phyloP scores from a whole-genome alignment of 2,797 vertebrate species.

The Pangasius larnaudii region DNA sequence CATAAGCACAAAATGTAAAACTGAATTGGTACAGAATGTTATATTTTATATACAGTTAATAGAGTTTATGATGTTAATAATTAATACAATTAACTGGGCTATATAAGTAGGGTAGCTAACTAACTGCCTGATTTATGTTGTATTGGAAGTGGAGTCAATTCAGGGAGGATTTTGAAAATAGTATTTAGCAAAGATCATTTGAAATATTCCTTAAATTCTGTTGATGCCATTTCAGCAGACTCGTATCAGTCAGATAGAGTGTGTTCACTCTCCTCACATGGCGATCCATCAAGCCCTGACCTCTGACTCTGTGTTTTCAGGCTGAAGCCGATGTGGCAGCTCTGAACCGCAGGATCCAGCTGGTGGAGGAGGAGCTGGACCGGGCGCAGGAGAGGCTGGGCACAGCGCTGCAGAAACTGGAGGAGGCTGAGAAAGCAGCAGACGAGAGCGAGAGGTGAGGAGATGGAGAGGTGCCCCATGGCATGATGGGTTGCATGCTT shows the following conservation, averaged over 20 bases:
- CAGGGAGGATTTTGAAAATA: background rate
- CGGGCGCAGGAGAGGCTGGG: slow-evolving; percentile 93
- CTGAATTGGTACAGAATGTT: background rate
- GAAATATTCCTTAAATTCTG: background rate
- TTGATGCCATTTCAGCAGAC: background rate
- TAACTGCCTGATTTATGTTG: background rate
- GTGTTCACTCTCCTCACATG: slow-evolving; percentile 21
- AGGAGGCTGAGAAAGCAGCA: slow-evolving; percentile 97
- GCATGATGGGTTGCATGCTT: background rate
- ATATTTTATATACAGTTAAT: background rate
- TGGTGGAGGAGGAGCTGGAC: slow-evolving; percentile 98
- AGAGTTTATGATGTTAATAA: background rate
- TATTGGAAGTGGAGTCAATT: too few relatives aligned
- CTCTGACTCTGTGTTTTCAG: slow-evolving; percentile 66
- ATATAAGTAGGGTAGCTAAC: background rate
- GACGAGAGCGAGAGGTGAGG: slow-evolving; percentile 96
- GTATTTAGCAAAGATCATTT: background rate
- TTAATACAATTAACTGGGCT: background rate
- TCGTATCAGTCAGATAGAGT: background rate
- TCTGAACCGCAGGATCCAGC: slow-evolving; percentile 96
- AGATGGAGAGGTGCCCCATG: background rate
- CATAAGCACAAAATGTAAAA: background rate
- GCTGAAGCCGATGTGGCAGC: slow-evolving; percentile 95
- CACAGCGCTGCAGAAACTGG: slow-evolving; percentile 94
- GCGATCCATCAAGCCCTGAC: slow-evolving; percentile 11